Base-by-base conservation (phyloP, 2,797 vertebrate genomes). In the Onychomys arenicola region DNA sequence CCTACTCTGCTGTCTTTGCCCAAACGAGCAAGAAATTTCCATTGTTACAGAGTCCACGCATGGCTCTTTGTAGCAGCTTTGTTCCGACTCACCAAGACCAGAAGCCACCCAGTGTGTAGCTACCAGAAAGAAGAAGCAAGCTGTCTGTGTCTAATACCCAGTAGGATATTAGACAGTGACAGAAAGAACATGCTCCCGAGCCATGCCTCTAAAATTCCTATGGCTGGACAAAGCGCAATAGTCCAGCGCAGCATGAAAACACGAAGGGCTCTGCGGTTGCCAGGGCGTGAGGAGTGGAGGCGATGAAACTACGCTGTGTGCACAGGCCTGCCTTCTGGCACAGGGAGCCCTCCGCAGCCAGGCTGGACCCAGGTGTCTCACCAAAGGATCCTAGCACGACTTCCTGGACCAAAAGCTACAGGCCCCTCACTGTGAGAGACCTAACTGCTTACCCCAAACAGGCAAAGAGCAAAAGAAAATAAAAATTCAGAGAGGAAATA, bases 121-220 rank as follows among this genome's bases (percentile, higher is more conserved):
- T 46, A n/a, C 83, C n/a, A 5, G 25, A 69, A 21, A 16, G 13
- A 13, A 43, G n/a, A 73, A 17, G 27, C 7, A 9, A 11, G 16
- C 25, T 6, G 6, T 57, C 69, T 3, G 9, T 17, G 32, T 21
- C 37, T 0, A n/a, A n/a, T n/a, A 2, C 1, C 10, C 11, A 3
- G 17, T 49, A 52, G 69, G 21, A 49, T 2, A 2, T 21, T 49
- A 10, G 32, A 55, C 14, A 34, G 76, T 43, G 25, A 23, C 3
- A 4, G 14, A 63, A 77, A 40, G n/a, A 29, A 49, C 3, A 5
- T 1, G 3, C 52, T 19, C 14, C 2, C 32, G 14, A 75, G 84
- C 16, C 63, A 4, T 21, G 71, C 6, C 2, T 29, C 63, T 77
- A 2, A 59, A 12, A 9, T 0, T 1, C 13, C 1, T 5, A 1